Conservation (phyloP, 2,113 vertebrate genomes). For the Pycnonotus jocosus region DNA sequence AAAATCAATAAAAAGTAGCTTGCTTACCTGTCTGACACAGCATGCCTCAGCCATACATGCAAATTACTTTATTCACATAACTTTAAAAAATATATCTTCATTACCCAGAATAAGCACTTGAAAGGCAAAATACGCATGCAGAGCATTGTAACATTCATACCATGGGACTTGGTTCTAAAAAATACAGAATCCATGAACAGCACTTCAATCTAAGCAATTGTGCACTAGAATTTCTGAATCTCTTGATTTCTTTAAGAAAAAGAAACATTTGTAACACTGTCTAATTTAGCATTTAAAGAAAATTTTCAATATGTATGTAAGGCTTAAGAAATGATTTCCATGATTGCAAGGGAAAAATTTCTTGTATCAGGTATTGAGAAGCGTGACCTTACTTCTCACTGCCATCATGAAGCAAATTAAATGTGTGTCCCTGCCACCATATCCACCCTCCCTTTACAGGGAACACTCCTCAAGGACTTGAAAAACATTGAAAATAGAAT, state of each 20-base stretch:
- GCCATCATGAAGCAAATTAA: background rate
- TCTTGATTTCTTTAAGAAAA: slow-evolving; percentile 14
- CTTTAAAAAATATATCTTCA: slow-evolving; percentile 63
- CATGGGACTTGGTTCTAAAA: slow-evolving; percentile 48
- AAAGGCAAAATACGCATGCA: slow-evolving; percentile 75
- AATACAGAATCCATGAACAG: slow-evolving; percentile 70
- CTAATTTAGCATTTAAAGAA: background rate
- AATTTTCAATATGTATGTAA: background rate
- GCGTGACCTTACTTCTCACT: background rate
- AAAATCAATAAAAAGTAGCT: slow-evolving; percentile 52
- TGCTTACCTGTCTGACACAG: slow-evolving; percentile 79
- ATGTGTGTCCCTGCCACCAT: background rate
- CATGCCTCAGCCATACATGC: slow-evolving; percentile 85
- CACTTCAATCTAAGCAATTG: slow-evolving; percentile 62
- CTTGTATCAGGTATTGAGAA: background rate
- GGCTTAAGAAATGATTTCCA: background rate
- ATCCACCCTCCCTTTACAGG: background rate
- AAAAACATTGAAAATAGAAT: background rate
- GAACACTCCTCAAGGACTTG: background rate
- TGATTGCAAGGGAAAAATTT: background rate
- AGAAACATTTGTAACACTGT: background rate
- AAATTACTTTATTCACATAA: slow-evolving; percentile 72
- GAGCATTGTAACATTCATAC: slow-evolving; percentile 73
- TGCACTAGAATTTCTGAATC: slow-evolving; percentile 4
- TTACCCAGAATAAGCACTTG: slow-evolving; percentile 71